Evolutionary conservation across 2,888 invertebrate species (phyloP).

Genomic region (Agonopterix arenella): DNA sequence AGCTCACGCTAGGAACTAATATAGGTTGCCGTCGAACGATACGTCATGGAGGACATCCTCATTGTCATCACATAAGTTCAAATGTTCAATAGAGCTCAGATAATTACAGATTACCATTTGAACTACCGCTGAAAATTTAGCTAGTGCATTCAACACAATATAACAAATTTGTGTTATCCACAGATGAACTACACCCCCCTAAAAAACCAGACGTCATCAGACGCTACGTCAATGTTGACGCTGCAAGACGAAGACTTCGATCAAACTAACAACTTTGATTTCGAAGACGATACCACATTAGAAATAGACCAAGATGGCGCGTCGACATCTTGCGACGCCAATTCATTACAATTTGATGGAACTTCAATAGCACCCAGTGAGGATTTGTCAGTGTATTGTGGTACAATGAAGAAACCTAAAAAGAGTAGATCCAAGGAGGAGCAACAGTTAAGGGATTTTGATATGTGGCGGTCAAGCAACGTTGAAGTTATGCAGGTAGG

Average conservation of each 20-base stretch:
- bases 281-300: constrained; percentile 16
- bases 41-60: no score
- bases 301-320: constrained; percentile 36
- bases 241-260: constrained; percentile 30
- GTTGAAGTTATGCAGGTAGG: constrained; percentile 59
- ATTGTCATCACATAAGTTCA: no score
- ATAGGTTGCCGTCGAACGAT: no score
- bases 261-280: constrained; percentile 17
- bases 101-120: no score
- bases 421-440: constrained; percentile 39
- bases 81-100: no score
- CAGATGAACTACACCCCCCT: constrained; percentile 48
- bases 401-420: constrained; percentile 50
- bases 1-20: no score
- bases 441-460: constrained; percentile 43
- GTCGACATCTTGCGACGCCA: constrained; percentile 53
- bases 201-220: constrained; percentile 32
- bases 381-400: constrained; percentile 50
- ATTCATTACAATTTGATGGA: constrained; percentile 49
- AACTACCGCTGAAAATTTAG: no score
- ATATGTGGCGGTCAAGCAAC: constrained; percentile 64
- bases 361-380: constrained; percentile 50
- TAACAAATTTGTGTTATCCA: neutral
- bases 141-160: no score
- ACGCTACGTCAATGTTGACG: constrained; percentile 41